Evolutionary conservation across 2,888 invertebrate genomes (phyloP).

Genomic region (Pseudococcus jackbeardsleyi): DNA sequence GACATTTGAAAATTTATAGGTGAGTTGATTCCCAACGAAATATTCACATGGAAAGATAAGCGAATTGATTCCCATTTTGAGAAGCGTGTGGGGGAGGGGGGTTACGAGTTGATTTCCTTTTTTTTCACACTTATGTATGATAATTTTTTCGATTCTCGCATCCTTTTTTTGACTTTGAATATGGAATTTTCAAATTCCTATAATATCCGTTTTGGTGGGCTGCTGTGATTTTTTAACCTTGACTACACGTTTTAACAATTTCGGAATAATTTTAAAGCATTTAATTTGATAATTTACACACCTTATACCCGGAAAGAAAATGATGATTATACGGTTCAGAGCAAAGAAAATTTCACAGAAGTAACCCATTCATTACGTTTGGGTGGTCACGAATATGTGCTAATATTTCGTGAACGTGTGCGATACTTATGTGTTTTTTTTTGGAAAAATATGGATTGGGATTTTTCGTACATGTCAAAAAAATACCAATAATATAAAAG

Average conservation of each 20-base stretch:
- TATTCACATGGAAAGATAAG: too few species aligned
- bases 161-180: not conserved
- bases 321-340: not conserved
- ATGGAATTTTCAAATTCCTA: not conserved
- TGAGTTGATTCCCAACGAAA: too few species aligned
- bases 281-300: slow-evolving; percentile 24
- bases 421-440: not conserved
- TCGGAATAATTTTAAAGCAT: not conserved
- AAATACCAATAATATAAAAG: too few species aligned
- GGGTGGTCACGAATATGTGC: slow-evolving; percentile 32
- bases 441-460: slow-evolving; percentile 1
- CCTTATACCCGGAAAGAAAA: slow-evolving; percentile 23
- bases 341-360: not conserved
- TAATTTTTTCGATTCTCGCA: too few species aligned
- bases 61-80: too few species aligned
- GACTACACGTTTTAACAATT: not conserved
- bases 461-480: not conserved
- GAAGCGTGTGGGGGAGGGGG: too few species aligned
- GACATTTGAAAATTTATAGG: too few species aligned
- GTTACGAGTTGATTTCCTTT: too few species aligned
- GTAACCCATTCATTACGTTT: slow-evolving; percentile 18
- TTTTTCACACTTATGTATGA: too few species aligned
- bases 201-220: not conserved
- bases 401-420: not conserved
- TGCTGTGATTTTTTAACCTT: not conserved